Percentiles rank a stretch among this genome's conserved stretches.
Conservation (phyloP, 2,113 vertebrate genomes). For the Rattus norvegicus region GRCr8 NC_086020.1:83784501-83785000, state of each 20-base stretch:
- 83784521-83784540: not conserved
- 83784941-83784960: not conserved
- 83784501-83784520: not conserved
- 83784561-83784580: not conserved
- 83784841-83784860: not conserved
- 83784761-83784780: not conserved
- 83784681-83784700: not conserved
- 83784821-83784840: not conserved
- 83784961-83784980: not conserved
- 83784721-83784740: not conserved
- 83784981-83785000: not conserved
- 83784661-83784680: not conserved
- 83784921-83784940: not conserved
- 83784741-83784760: not conserved
- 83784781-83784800: not conserved
- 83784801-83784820: not conserved
- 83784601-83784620: not conserved
- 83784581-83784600: not conserved
- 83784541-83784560: not conserved
- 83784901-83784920: too few relatives aligned
- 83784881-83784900: not conserved
- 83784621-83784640: not conserved
- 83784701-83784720: not conserved
- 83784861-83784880: not conserved
- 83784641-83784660: not conserved